Percentiles rank a stretch among this genome's conserved stretches.
Evolutionary conservation across 2,797 vertebrate species (phyloP).

Genomic region (Gymnoscopelus braueri): DNA sequence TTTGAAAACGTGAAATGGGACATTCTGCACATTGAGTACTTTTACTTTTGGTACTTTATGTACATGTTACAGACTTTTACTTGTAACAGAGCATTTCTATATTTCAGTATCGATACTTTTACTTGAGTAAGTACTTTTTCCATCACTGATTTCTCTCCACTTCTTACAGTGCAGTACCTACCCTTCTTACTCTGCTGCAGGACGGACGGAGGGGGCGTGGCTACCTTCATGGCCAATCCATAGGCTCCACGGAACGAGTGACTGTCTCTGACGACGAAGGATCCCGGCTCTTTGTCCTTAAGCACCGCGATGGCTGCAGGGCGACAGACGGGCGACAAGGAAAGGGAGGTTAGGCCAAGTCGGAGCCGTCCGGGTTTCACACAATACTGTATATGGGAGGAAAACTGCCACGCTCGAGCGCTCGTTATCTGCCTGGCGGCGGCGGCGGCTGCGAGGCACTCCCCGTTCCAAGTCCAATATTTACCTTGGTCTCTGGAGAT

Average conservation of each 20-base stretch:
- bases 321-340: constrained; percentile 27
- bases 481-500: constrained; percentile 98
- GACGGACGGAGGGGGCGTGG: constrained; percentile 90
- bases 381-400: constrained; percentile 12
- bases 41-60: no score
- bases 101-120: no score
- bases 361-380: constrained; percentile 26
- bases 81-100: no score
- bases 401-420: constrained; percentile 31
- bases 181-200: constrained; percentile 93
- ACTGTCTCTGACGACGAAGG: constrained; percentile 94
- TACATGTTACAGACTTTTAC: no score
- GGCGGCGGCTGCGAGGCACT: constrained; percentile 13
- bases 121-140: no score
- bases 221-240: constrained; percentile 95
- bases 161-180: constrained; percentile 52
- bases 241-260: constrained; percentile 97
- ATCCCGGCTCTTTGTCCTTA: constrained; percentile 93
- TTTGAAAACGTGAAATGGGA: no score
- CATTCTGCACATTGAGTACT: no score
- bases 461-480: constrained; percentile 54
- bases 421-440: constrained; percentile 29
- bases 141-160: no score
- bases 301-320: constrained; percentile 88
- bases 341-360: constrained; percentile 43